Conservation (phyloP, 2,888 invertebrate genomes). For the Molanna angustata region DNA sequence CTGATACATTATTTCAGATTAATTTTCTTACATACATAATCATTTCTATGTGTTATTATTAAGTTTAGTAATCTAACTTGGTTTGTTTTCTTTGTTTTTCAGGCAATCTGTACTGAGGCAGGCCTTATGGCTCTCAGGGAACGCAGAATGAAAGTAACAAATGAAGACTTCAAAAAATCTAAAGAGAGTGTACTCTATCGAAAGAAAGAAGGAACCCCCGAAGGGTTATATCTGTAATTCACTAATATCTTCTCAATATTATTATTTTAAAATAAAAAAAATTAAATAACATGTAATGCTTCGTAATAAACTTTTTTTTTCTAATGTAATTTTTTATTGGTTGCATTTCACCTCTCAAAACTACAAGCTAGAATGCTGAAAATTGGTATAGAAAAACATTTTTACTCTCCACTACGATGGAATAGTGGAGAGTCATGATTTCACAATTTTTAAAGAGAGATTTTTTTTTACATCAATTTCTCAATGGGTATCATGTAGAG, state of each 20-base stretch:
- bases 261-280: neutral
- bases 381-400: too few relatives aligned
- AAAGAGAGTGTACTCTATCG: slow-evolving; percentile 98
- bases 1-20: too few relatives aligned
- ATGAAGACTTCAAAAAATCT: slow-evolving; percentile 99
- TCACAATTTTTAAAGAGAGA: too few relatives aligned
- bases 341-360: too few relatives aligned
- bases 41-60: too few relatives aligned
- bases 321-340: slow-evolving; percentile 1
- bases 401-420: too few relatives aligned
- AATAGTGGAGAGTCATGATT: too few relatives aligned
- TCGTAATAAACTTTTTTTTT: neutral
- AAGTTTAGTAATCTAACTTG: too few relatives aligned
- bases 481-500: too few relatives aligned
- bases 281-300: slow-evolving; percentile 9
- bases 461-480: too few relatives aligned
- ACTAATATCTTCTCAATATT: neutral
- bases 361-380: too few relatives aligned
- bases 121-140: slow-evolving; percentile 97
- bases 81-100: slow-evolving; percentile 36
- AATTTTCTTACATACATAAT: too few relatives aligned
- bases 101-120: slow-evolving; percentile 99
- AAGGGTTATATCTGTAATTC: slow-evolving; percentile 92
- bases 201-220: slow-evolving; percentile 99
- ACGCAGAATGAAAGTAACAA: slow-evolving; percentile 98